Evolutionary conservation across 2,888 invertebrate genomes (phyloP), one percentile per base, ranked within the genome.

Genomic region (Heliconius aoede): DNA sequence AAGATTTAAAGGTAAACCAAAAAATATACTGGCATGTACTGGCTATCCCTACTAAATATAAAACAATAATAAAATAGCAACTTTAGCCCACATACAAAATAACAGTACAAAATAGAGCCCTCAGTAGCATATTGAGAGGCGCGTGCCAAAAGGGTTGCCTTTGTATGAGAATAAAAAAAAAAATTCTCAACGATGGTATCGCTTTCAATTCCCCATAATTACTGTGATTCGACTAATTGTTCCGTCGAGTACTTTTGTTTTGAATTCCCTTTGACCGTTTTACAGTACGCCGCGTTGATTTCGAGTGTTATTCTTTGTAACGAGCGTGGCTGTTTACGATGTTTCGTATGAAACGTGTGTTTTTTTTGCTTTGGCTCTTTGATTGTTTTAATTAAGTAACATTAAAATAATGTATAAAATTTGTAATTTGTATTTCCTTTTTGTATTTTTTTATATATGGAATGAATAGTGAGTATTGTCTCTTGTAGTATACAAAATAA

Each of bases 171-270:
- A n/a, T n/a, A n/a, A n/a, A 83, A 84, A 84, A 83, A 84, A 87
- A 88, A 89, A 88, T 78, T 78, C 86, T 86, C 85, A 90, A 90
- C 87, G 92, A 91, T 89, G 87, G 89, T 92, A 94, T 94, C 92
- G 86, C 86, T 93, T 93, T 90, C 93, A 93, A 90, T 90, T 64
- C 71, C 7, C 62, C 87, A 88, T 90, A 92, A 94, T 93, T 93
- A 93, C 90, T 88, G 88, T 90, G 89, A 93, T 93, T 89, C 89
- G 83, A 87, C 90, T 94, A 94, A 94, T 94, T 93, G 92, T 91
- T 89, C 84, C 85, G 84, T 85, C 78, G 85, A 86, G 87, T 86
- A 84, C 88, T 91, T 92, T 92, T 91, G 91, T 90, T 90, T 82
- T 83, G 84, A 88, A 86, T 87, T 89, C 86, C 86, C 94, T 93